These are phyloP conservation scores for Brachypodius melanocephalos DNA, from an alignment of 2,113 vertebrate genomes.

Conservation along the genomic window DNA sequence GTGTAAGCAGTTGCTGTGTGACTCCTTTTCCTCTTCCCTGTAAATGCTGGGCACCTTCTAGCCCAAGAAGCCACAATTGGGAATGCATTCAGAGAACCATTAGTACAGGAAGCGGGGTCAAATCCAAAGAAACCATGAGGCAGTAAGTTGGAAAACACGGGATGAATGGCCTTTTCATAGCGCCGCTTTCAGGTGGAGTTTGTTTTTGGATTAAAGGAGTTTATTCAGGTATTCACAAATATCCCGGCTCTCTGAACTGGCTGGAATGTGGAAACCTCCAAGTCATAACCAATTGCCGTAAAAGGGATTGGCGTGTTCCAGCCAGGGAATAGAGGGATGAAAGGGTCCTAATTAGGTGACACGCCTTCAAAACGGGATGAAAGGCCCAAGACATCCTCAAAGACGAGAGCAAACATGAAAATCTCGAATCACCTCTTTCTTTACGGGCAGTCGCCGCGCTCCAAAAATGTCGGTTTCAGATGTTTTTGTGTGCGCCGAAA, in stretches of 20 bases:
- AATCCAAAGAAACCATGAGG: conserved; percentile 68
- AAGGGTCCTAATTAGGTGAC: conserved; percentile 73
- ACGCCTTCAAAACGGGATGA: conserved; percentile 63
- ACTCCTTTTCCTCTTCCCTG: conserved; percentile 48
- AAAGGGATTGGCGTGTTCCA: conserved; percentile 61
- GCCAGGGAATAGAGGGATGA: conserved; percentile 68
- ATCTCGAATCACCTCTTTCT: conserved; percentile 63
- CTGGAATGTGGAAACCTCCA: conserved; percentile 73
- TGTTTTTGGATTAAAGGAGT: conserved; percentile 80
- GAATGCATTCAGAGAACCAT: conserved; percentile 74
- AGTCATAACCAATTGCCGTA: conserved; percentile 69
- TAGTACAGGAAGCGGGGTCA: conserved; percentile 71
- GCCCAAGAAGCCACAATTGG: conserved; percentile 67
- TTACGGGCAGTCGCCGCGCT: conserved; percentile 1
- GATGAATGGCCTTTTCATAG: conserved; percentile 77
- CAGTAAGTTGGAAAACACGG: conserved; percentile 62
- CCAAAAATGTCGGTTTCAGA: conserved; percentile 22
- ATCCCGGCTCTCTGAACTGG: conserved; percentile 69
- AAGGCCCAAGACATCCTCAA: conserved; percentile 66
- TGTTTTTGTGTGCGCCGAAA: not conserved
- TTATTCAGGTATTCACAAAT: conserved; percentile 79
- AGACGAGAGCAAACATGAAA: not conserved
- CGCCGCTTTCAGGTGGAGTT: conserved; percentile 75
- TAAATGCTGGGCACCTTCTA: conserved; percentile 37
- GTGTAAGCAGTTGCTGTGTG: conserved; percentile 37